Percentiles rank a stretch among this genome's conserved stretches.
Conservation (phyloP, 1,140 invertebrate species). For the Philotrypesis tridentata region DNA sequence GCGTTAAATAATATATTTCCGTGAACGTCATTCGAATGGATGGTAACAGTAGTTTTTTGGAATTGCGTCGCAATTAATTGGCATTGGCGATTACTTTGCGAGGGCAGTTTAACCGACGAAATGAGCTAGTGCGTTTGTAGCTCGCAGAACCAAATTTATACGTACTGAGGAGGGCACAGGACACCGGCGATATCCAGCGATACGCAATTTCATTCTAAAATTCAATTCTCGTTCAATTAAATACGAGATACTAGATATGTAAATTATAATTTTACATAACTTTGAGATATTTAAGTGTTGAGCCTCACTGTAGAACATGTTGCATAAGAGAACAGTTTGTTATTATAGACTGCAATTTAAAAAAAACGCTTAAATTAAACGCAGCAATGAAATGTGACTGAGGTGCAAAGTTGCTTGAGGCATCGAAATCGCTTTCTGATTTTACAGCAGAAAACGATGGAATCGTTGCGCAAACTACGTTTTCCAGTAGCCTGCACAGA, state of each 20-base stretch:
- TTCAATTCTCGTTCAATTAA: background rate
- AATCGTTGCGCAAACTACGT: constrained; percentile 14
- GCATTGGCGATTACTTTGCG: constrained; percentile 20
- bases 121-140: constrained; percentile 22
- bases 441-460: constrained; percentile 15
- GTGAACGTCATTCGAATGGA: constrained; percentile 44
- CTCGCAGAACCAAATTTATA: constrained; percentile 37
- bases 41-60: constrained; percentile 44
- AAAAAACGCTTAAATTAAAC: background rate
- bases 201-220: constrained; percentile 27
- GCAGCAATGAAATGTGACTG: background rate
- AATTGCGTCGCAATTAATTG: constrained; percentile 27
- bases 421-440: background rate
- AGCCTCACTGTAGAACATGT: background rate
- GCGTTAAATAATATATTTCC: constrained; percentile 40
- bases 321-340: background rate
- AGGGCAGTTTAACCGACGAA: constrained; percentile 39
- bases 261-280: background rate
- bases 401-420: background rate
- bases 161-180: constrained; percentile 43
- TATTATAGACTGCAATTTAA: constrained; percentile 31
- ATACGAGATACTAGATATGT: background rate
- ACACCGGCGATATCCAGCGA: constrained; percentile 30
- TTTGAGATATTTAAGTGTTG: background rate
- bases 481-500: constrained; percentile 33